These are phyloP conservation scores for Noctilio leporinus DNA, from an alignment of 2,113 vertebrate genomes.

Conservation along the genomic window DNA sequence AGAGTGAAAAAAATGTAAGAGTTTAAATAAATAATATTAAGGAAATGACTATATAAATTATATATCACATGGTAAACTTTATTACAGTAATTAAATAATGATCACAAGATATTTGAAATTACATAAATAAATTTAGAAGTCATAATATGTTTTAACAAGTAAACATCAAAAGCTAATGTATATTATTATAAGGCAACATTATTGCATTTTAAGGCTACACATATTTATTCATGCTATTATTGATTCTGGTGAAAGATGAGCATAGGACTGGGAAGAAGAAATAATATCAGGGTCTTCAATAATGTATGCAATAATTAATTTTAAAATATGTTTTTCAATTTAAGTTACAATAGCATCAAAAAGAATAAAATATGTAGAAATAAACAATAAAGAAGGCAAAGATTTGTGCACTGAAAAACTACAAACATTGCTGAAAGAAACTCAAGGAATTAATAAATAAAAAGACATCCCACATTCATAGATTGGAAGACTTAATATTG, in stretches of 20 bases:
- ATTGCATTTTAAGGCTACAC: background rate
- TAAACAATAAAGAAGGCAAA: background rate
- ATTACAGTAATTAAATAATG: background rate
- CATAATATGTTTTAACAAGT: background rate
- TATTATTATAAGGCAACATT: background rate
- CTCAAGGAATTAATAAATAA: background rate
- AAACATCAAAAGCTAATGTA: background rate
- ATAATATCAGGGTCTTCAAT: background rate
- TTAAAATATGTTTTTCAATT: background rate
- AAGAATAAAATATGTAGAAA: background rate
- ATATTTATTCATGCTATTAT: background rate
- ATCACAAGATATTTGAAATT: background rate
- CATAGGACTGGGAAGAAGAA: background rate
- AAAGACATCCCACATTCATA: background rate
- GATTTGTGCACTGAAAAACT: background rate
- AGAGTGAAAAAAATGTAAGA: background rate
- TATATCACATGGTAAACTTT: background rate
- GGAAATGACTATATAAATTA: background rate
- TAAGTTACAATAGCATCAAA: background rate
- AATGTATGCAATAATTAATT: background rate
- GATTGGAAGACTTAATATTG: background rate
- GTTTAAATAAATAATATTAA: background rate
- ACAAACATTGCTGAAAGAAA: background rate
- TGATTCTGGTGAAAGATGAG: background rate
- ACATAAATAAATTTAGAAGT: background rate